Conservation (phyloP, 2,888 invertebrate genomes). For the Ypsolopha scabrella region DNA sequence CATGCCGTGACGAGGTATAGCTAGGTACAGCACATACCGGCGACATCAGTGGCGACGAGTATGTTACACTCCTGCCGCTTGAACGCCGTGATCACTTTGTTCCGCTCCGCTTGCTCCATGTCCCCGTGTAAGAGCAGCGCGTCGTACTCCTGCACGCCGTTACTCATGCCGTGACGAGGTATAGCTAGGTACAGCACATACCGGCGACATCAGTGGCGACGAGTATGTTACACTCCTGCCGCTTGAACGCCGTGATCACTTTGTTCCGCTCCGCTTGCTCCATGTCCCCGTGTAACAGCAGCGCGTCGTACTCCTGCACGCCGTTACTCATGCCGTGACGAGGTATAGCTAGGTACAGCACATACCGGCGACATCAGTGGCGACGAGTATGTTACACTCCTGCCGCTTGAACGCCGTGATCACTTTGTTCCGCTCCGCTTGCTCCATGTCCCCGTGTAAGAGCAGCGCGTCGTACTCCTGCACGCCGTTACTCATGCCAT, state of each 20-base stretch:
- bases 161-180: too few species aligned
- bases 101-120: conserved; percentile 97
- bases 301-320: conserved; percentile 86
- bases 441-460: conserved; percentile 98
- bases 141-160: conserved; percentile 82
- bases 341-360: not conserved
- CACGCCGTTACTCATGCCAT: conserved; percentile 40
- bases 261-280: conserved; percentile 97
- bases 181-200: conserved; percentile 25
- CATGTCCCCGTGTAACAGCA: conserved; percentile 97
- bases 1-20: too few species aligned
- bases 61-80: conserved; percentile 90
- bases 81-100: conserved; percentile 96
- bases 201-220: conserved; percentile 95
- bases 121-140: conserved; percentile 95
- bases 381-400: conserved; percentile 89
- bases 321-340: conserved; percentile 20
- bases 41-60: conserved; percentile 93
- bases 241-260: conserved; percentile 95
- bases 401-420: conserved; percentile 94
- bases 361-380: conserved; percentile 90
- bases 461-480: conserved; percentile 89
- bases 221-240: conserved; percentile 86
- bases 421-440: conserved; percentile 96
- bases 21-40: conserved; percentile 64